phyloP scores from a whole-genome alignment of 1,140 invertebrate genomes.

The Hypothenemus hampei region DNA sequence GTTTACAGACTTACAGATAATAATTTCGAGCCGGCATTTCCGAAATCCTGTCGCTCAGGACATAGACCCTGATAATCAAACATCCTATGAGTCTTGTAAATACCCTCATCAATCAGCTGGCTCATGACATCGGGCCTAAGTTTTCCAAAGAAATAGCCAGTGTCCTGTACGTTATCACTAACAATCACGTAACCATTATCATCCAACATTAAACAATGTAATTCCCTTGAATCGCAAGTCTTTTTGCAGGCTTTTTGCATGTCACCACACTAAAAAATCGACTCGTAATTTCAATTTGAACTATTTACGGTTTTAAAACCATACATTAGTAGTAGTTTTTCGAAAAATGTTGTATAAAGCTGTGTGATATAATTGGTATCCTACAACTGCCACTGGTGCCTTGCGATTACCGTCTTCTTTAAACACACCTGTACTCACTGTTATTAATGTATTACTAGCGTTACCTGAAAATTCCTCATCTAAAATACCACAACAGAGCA shows the following conservation, averaged over 20 bases:
- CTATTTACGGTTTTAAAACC: neutral
- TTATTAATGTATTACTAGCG: conserved; percentile 68
- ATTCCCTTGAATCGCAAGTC: conserved; percentile 65
- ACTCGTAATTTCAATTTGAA: neutral
- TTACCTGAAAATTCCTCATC: conserved; percentile 48
- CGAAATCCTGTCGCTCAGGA: conserved; percentile 58
- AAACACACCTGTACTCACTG: conserved; percentile 84
- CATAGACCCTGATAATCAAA: conserved; percentile 90
- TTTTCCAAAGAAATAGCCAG: conserved; percentile 84
- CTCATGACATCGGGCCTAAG: conserved; percentile 74
- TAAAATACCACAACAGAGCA: too few relatives aligned
- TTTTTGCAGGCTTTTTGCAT: conserved; percentile 49
- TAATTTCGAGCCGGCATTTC: conserved; percentile 56
- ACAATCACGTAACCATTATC: conserved; percentile 85
- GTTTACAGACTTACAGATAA: conserved; percentile 52
- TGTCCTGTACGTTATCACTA: conserved; percentile 64
- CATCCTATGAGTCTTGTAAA: conserved; percentile 71
- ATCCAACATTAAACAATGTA: conserved; percentile 83
- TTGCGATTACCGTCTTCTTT: conserved; percentile 57
- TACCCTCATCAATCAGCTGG: conserved; percentile 67
- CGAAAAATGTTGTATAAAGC: conserved; percentile 69
- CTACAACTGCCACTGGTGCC: conserved; percentile 87
- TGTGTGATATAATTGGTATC: conserved; percentile 79
- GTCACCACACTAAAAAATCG: conserved; percentile 50
- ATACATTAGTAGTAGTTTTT: conserved; percentile 67